Evolutionary conservation across 2,888 invertebrate genomes (phyloP).

Genomic region (Coelopa pilipes): DNA sequence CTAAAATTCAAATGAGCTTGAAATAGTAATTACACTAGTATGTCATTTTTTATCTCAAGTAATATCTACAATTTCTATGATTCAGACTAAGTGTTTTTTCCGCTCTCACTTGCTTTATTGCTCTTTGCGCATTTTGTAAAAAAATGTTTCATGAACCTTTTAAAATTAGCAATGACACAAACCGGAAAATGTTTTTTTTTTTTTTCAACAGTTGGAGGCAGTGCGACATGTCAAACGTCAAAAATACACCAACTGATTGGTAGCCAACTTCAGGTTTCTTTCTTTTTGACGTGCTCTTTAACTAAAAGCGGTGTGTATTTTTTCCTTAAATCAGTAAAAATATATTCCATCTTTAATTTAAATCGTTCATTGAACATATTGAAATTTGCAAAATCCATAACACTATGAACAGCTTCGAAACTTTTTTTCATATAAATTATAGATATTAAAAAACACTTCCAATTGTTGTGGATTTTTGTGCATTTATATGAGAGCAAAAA

Average conservation of each 20-base stretch:
- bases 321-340: slow-evolving; percentile 53
- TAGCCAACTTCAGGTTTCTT: slow-evolving; percentile 59
- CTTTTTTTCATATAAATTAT: neutral
- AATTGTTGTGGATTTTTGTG: too few species aligned
- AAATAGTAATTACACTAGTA: too few species aligned
- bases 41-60: too few species aligned
- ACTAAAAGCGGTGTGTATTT: slow-evolving; percentile 60
- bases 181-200: slow-evolving; percentile 39
- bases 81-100: too few species aligned
- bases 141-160: too few species aligned
- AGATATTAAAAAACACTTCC: neutral
- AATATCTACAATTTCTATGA: too few species aligned
- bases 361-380: slow-evolving; percentile 26
- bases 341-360: slow-evolving; percentile 51
- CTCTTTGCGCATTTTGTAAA: too few species aligned
- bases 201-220: slow-evolving; percentile 42
- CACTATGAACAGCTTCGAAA: slow-evolving; percentile 7
- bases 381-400: neutral
- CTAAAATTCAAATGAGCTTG: too few species aligned
- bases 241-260: slow-evolving; percentile 37
- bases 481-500: too few species aligned
- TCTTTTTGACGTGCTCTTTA: slow-evolving; percentile 64
- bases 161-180: slow-evolving; percentile 28
- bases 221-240: slow-evolving; percentile 40
- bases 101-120: too few species aligned